These are phyloP conservation scores for Nezara viridula DNA, from an alignment of 2,888 invertebrate species.

Conservation along the genomic window DNA sequence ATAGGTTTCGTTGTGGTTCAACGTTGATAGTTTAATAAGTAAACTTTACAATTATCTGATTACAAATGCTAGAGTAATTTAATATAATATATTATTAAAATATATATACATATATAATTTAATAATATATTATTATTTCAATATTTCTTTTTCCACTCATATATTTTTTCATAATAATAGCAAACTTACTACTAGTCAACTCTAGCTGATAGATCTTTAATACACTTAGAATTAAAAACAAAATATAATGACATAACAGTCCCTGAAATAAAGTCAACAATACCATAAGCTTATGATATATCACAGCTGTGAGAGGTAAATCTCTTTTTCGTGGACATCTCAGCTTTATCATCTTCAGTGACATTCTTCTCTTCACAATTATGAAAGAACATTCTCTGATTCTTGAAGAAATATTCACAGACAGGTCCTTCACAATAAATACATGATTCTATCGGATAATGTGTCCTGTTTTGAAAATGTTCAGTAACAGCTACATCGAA, in stretches of 20 bases:
- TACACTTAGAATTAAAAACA: neutral
- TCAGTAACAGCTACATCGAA: constrained; percentile 55
- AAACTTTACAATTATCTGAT: neutral
- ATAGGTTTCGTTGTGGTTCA: neutral
- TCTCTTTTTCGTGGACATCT: neutral
- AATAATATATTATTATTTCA: neutral
- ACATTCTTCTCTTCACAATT: constrained; percentile 58
- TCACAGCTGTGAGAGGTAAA: constrained; percentile 43
- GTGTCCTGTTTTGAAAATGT: constrained; percentile 62
- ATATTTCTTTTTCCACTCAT: neutral
- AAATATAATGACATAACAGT: neutral
- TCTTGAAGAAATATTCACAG: constrained; percentile 62
- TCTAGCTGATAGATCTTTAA: neutral
- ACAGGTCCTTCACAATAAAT: constrained; percentile 64
- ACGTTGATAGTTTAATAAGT: neutral
- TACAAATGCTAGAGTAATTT: no score
- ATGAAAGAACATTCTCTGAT: constrained; percentile 60
- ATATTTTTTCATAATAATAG: neutral
- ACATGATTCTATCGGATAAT: constrained; percentile 63
- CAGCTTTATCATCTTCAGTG: neutral
- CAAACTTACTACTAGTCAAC: neutral
- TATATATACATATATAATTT: no score
- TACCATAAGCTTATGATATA: constrained; percentile 27
- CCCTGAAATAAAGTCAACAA: neutral
- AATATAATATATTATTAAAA: no score